Evolutionary conservation across 1,140 invertebrate genomes (phyloP), one percentile per base, ranked within the genome.

Genomic region (Luehdorfia chinensis): DNA sequence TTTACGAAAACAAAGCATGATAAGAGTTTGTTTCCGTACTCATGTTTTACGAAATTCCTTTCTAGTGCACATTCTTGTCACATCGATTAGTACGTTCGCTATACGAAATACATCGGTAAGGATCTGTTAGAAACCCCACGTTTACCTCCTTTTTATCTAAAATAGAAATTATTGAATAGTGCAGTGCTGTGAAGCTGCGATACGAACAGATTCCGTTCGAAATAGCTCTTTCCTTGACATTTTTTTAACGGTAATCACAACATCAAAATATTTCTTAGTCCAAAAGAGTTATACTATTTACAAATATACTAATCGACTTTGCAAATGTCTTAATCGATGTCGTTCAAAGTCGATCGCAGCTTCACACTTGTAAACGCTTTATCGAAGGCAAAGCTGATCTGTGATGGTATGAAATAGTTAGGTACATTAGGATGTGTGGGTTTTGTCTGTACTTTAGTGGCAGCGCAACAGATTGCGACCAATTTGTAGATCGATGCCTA

Each of bases 381-480:
- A 72, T 72, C 39, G 51, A 76, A 66, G 62, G 74, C 75, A 78
- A 84, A 79, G 75, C 75, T 79, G 64, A 81, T 84, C 80, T 84
- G 80, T 84, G 80, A 84, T 84, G 75, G 66, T 81, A 77, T 75
- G 70, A 75, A 68, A 69, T 83, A 84, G 69, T 75, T 84, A 78
- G 66, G 67, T 77, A 74, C 71, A 67, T 75, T 71, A 73, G 72
- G 72, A 71, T 75, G 75, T 75, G 70, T 72, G 74, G 64, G 52
- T 70, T 57, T 59, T 57, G 46, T 66, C 58, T 58, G 43, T 57
- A 53, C 55, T 55, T 36, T 50, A 46, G 51, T 51, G 62, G 52
- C 63, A 47, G 48, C 57, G 37, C 48, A 37, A n/a, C n/a, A n/a
- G n/a, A 58, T 60, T 55, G 37, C n/a, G n/a, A n/a, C n/a, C 49